Evolutionary conservation across 2,113 vertebrate species (phyloP), one percentile per base, ranked within the genome.

Genomic region (Neogobius melanostomus): DNA sequence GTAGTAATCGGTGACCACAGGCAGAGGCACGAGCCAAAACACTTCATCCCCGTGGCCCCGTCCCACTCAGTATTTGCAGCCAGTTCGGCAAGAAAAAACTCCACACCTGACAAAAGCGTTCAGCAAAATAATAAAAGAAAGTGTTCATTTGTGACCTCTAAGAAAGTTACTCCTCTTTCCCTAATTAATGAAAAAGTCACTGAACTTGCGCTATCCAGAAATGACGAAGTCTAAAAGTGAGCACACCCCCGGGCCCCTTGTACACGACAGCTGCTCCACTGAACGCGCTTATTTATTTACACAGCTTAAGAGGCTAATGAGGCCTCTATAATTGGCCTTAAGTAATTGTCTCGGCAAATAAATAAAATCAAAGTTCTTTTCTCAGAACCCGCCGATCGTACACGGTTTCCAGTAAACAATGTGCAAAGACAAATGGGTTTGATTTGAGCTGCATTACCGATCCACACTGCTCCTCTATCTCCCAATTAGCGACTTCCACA

Each of bases 301-400:
- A 61, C 64, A 70, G 71, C 11, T 14, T 64, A 8, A 67, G 44
- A 60, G 45, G 12, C 52, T 82, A 82, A 85, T 79, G 79, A 68
- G 74, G 62, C 54, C 51, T n/a, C n/a, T 42, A 45, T 72, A 79
- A 82, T 74, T 82, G 76, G 61, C 68, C 21, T 15, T 21, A 69
- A 74, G 62, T 82, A 82, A 82, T 77, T 79, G 71, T 71, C 53
- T 44, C 15, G 59, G 63, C 61, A 69, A 74, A 79, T 64, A 66
- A 79, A 75, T 74, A 69, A 64, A 64, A 64, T 69, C 43, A 64
- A 72, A 57, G 47, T 51, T 28, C 12, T 28, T 69, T 69, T 69
- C 44, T 66, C 53, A 14, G 42, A 75, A 64, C 52, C 64, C 57
- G 46, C 7, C 61, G 17, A 47, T 71, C 52, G 6, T 46, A 43